These are phyloP conservation scores for Drosophila recens DNA, from an alignment of 2,888 invertebrate species.

Conservation along the genomic window DNA sequence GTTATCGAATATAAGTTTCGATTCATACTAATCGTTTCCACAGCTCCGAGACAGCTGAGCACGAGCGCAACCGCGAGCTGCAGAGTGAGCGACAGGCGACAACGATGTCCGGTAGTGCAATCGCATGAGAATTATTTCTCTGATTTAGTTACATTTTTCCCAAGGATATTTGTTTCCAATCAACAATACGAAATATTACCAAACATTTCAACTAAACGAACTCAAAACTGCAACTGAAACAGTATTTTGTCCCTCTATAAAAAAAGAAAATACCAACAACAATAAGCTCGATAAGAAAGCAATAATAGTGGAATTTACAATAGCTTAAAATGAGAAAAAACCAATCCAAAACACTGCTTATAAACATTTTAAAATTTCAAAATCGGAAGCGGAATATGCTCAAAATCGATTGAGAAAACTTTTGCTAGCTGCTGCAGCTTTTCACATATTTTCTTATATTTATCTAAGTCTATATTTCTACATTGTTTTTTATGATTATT, in stretches of 20 bases:
- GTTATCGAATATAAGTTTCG: neutral
- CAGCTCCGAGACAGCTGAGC: slow-evolving; percentile 85
- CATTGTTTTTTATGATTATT: slow-evolving; percentile 19
- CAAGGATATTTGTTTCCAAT: slow-evolving; percentile 67
- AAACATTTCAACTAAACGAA: slow-evolving; percentile 43
- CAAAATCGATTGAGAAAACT: slow-evolving; percentile 42
- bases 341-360: slow-evolving; percentile 4
- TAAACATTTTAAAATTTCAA: slow-evolving; percentile 30
- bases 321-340: slow-evolving; percentile 17
- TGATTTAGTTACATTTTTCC: slow-evolving; percentile 85
- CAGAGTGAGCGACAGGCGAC: slow-evolving; percentile 85
- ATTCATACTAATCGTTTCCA: neutral
- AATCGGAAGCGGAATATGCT: slow-evolving; percentile 24
- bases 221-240: slow-evolving; percentile 27
- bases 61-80: slow-evolving; percentile 84
- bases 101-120: slow-evolving; percentile 86
- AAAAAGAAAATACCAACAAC: slow-evolving; percentile 17
- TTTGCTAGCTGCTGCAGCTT: slow-evolving; percentile 62
- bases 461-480: slow-evolving; percentile 8
- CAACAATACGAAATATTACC: slow-evolving; percentile 30
- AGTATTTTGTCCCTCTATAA: slow-evolving; percentile 49
- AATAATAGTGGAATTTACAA: slow-evolving; percentile 58
- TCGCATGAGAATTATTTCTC: slow-evolving; percentile 86
- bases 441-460: slow-evolving; percentile 30
- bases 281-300: slow-evolving; percentile 33